Percentiles rank a stretch among this genome's conserved stretches.
These are phyloP conservation scores for Hyposoter didymator DNA, from an alignment of 2,888 invertebrate genomes.

Conservation along the genomic window DNA sequence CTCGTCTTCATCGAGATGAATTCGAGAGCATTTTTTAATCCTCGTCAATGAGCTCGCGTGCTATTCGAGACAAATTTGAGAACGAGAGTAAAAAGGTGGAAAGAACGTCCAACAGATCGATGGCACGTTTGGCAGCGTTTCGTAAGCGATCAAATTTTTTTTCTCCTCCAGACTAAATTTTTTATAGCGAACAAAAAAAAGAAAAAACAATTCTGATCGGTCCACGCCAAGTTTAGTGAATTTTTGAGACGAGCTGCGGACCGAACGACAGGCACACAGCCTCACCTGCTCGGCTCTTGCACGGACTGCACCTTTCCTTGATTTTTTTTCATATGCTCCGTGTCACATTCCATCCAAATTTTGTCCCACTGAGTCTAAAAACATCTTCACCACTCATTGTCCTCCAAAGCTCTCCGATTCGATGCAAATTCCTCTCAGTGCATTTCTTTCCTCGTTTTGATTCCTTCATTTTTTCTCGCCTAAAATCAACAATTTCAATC, in stretches of 20 bases:
- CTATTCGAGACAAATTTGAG: slow-evolving; percentile 5
- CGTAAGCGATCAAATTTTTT: neutral
- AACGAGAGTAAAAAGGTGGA: neutral
- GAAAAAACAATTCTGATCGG: neutral
- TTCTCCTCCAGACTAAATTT: neutral
- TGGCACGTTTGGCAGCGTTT: neutral
- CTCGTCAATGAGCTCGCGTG: neutral
- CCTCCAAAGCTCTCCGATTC: neutral
- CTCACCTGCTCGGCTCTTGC: slow-evolving; percentile 28
- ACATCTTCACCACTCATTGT: neutral
- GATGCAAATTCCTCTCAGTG: neutral
- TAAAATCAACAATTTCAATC: neutral
- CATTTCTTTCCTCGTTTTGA: neutral
- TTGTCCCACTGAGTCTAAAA: neutral
- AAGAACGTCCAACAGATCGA: neutral
- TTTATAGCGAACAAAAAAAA: no score
- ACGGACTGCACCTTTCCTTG: slow-evolving; percentile 9
- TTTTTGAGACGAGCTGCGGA: neutral
- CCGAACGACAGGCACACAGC: slow-evolving; percentile 17
- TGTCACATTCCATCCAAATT: slow-evolving; percentile 23
- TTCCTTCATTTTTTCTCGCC: neutral
- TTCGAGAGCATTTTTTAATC: neutral
- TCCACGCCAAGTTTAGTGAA: neutral
- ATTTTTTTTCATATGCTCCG: neutral
- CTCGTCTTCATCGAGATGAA: slow-evolving; percentile 8